Evolutionary conservation across 2,113 vertebrate genomes (phyloP).

Genomic region (Choloepus hoffmanni): DNA sequence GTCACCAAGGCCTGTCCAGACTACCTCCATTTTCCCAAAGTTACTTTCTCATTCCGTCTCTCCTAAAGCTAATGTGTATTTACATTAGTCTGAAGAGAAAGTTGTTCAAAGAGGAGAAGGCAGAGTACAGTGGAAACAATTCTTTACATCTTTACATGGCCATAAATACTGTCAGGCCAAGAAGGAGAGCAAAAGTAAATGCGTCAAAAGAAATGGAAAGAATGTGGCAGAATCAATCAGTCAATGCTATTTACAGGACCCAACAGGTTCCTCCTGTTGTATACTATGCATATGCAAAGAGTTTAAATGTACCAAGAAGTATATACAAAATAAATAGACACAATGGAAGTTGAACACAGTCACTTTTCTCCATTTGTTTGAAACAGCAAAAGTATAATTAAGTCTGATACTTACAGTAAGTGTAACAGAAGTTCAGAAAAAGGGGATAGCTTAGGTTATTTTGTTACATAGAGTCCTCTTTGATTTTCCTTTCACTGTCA

Average conservation of each 20-base stretch:
- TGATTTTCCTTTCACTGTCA: conserved; percentile 19
- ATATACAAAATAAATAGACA: not conserved
- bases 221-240: not conserved
- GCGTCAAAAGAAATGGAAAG: not conserved
- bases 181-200: not conserved
- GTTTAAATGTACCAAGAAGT: not conserved
- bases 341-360: not conserved
- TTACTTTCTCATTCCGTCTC: not conserved
- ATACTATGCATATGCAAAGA: not conserved
- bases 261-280: not conserved
- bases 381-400: conserved; percentile 17
- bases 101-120: not conserved
- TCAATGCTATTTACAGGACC: not conserved
- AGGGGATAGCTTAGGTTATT: not conserved
- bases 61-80: not conserved
- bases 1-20: not conserved
- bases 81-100: not conserved
- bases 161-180: not conserved
- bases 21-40: not conserved
- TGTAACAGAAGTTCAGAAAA: not conserved
- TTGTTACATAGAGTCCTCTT: not conserved
- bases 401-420: not conserved
- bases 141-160: not conserved
- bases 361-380: not conserved
- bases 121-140: not conserved